A percentile compares a stretch with the other conserved stretches of the same genome.
Evolutionary conservation across 2,113 vertebrate genomes (phyloP).

Genomic region (Hippocampus mohnikei): DNA sequence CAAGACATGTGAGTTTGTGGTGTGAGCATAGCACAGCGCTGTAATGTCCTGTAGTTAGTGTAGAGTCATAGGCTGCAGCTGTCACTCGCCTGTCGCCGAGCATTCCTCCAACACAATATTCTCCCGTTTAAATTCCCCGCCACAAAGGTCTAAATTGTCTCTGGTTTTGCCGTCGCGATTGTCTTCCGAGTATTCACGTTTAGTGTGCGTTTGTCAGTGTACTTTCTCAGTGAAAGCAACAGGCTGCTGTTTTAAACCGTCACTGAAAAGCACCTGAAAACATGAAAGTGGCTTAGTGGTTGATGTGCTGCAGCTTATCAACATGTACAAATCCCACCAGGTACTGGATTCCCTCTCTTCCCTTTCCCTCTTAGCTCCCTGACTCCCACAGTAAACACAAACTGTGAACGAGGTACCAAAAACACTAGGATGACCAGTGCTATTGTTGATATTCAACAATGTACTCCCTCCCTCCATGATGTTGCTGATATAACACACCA

Average conservation of each 20-base stretch:
- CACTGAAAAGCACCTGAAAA: slow-evolving; percentile 58
- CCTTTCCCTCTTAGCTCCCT: slow-evolving; percentile 85
- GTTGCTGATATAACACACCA: neutral
- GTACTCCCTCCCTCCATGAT: slow-evolving; percentile 71
- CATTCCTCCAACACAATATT: slow-evolving; percentile 50
- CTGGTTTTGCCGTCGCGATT: slow-evolving; percentile 18
- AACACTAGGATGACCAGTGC: slow-evolving; percentile 72
- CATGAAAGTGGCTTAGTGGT: slow-evolving; percentile 53
- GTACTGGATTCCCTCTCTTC: slow-evolving; percentile 81
- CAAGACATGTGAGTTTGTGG: slow-evolving; percentile 88
- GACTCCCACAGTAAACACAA: slow-evolving; percentile 84
- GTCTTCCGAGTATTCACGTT: slow-evolving; percentile 44
- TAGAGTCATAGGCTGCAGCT: slow-evolving; percentile 56
- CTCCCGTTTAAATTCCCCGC: slow-evolving; percentile 19
- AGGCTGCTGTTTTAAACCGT: neutral
- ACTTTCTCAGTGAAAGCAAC: slow-evolving; percentile 55
- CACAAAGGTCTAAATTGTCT: slow-evolving; percentile 10
- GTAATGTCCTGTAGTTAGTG: slow-evolving; percentile 39
- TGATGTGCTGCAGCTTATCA: slow-evolving; percentile 68
- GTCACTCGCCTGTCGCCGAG: slow-evolving; percentile 47
- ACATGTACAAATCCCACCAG: slow-evolving; percentile 83
- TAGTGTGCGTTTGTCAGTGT: slow-evolving; percentile 30
- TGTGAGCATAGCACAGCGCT: slow-evolving; percentile 24
- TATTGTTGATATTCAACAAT: slow-evolving; percentile 87
- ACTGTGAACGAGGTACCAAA: slow-evolving; percentile 88